phyloP scores from a whole-genome alignment of 2,888 invertebrate species.

The Amphipyra tragopoginis region DNA sequence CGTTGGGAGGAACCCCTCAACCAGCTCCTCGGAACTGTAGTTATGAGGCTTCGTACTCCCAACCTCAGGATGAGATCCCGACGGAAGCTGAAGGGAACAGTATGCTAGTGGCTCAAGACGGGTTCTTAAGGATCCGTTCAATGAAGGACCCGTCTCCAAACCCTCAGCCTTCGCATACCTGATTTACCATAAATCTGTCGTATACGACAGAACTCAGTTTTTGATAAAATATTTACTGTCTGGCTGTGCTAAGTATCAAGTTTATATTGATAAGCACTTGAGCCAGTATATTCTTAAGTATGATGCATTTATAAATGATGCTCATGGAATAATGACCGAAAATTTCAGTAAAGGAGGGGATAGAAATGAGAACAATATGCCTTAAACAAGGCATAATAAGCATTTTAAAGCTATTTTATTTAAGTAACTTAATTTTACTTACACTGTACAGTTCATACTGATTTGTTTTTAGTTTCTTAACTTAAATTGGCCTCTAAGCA shows the following conservation, averaged over 20 bases:
- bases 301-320: conserved; percentile 30
- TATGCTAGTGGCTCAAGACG: conserved; percentile 97
- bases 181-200: conserved; percentile 84
- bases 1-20: conserved; percentile 81
- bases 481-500: conserved; percentile 42
- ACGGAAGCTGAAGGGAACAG: conserved; percentile 90
- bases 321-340: conserved; percentile 18
- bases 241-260: conserved; percentile 49
- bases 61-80: conserved; percentile 88
- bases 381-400: conserved; percentile 43
- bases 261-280: conserved; percentile 39
- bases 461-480: conserved; percentile 42
- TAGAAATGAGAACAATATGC: conserved; percentile 31
- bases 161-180: conserved; percentile 80
- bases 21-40: conserved; percentile 86
- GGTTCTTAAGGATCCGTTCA: conserved; percentile 95
- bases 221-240: conserved; percentile 67
- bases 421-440: conserved; percentile 57
- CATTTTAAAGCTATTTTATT: conserved; percentile 57
- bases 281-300: conserved; percentile 47
- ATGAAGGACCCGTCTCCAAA: conserved; percentile 87
- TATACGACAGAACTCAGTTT: conserved; percentile 82
- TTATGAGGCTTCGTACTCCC: conserved; percentile 88
- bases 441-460: conserved; percentile 54
- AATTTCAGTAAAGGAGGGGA: conserved; percentile 16